These are phyloP conservation scores for Nineta flava DNA, from an alignment of 2,888 invertebrate genomes.

Conservation along the genomic window DNA sequence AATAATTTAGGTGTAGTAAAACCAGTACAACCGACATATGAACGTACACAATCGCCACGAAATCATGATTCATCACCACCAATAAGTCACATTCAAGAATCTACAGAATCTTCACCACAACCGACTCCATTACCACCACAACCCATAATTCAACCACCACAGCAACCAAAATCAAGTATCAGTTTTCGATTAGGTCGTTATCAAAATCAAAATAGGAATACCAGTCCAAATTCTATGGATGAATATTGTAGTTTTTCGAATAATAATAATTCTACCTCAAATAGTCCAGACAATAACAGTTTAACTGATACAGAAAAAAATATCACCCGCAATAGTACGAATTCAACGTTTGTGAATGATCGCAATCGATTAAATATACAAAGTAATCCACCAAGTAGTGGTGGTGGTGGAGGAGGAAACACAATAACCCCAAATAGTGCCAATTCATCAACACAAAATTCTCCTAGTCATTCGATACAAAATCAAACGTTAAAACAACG, in stretches of 20 bases:
- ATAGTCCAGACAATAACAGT: constrained; percentile 25
- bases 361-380: not conserved
- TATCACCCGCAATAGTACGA: constrained; percentile 29
- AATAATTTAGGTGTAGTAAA: not conserved
- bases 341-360: constrained; percentile 15
- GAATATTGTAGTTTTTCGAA: too few species aligned
- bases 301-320: constrained; percentile 33
- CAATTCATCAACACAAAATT: constrained; percentile 4
- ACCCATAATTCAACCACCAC: not conserved
- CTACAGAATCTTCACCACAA: not conserved
- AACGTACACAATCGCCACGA: not conserved
- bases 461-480: constrained; percentile 27
- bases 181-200: constrained; percentile 4
- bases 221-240: not conserved
- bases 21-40: not conserved
- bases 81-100: not conserved
- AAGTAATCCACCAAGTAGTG: not conserved
- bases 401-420: not conserved
- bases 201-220: not conserved
- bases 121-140: not conserved
- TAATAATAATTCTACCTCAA: not conserved
- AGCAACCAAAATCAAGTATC: constrained; percentile 1
- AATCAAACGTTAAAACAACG: constrained; percentile 76
- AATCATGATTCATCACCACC: not conserved
- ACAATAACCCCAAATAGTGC: not conserved